phyloP scores from a whole-genome alignment of 2,888 invertebrate species.

The Cheilosia variabilis region DNA sequence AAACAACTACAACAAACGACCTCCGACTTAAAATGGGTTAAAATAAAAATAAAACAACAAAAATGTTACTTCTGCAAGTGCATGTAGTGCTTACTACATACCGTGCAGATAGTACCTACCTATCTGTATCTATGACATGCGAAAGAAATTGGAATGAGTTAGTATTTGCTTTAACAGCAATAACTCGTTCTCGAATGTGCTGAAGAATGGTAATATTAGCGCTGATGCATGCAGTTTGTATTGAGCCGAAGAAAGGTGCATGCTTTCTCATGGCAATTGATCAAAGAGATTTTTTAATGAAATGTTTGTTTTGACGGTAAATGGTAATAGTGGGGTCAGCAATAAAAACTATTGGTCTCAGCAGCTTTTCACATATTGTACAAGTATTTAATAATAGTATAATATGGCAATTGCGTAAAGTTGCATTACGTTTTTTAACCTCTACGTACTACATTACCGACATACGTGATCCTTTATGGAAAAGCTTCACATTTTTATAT shows the following conservation, averaged over 20 bases:
- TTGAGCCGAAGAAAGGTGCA: neutral
- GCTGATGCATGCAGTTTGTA: slow-evolving; percentile 10
- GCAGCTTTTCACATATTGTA: too few relatives aligned
- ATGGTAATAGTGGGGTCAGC: too few relatives aligned
- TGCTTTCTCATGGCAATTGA: neutral
- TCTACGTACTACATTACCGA: too few relatives aligned
- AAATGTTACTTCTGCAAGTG: slow-evolving; percentile 1
- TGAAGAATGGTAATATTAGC: neutral
- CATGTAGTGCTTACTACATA: neutral
- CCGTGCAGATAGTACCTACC: neutral
- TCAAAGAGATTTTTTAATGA: slow-evolving; percentile 13
- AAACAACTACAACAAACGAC: slow-evolving; percentile 6
- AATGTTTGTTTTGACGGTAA: neutral
- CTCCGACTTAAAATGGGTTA: slow-evolving; percentile 53
- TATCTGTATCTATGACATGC: too few relatives aligned
- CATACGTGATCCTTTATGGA: too few relatives aligned
- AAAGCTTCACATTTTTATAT: too few relatives aligned
- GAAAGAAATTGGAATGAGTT: too few relatives aligned
- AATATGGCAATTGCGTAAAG: too few relatives aligned
- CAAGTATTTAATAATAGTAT: too few relatives aligned
- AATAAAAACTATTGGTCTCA: too few relatives aligned
- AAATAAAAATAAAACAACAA: slow-evolving; percentile 14
- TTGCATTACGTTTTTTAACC: too few relatives aligned
- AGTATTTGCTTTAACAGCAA: too few relatives aligned
- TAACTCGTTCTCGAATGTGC: neutral